Percentiles rank a stretch among this genome's conserved stretches.
Conservation (phyloP, 1,140 invertebrate species). For the Zaprionus vittiger region DNA sequence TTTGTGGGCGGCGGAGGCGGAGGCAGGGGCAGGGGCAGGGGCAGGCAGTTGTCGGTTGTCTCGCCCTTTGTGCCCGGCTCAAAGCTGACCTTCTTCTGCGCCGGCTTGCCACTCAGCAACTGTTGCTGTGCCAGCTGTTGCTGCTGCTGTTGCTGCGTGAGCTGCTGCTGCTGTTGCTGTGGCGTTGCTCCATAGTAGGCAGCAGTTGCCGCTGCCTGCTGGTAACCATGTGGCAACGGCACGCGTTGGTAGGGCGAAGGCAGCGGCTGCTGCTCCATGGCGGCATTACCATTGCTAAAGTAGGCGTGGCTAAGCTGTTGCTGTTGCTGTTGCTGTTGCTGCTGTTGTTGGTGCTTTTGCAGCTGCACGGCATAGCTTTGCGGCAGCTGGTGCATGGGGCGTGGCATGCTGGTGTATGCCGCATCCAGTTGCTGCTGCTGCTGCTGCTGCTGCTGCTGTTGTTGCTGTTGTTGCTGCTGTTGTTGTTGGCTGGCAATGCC, state of each 20-base stretch:
- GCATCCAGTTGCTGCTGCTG: conserved; percentile 63
- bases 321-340: conserved; percentile 78
- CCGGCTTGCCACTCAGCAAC: conserved; percentile 81
- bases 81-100: conserved; percentile 88
- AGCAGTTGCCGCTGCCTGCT: conserved; percentile 77
- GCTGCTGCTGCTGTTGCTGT: conserved; percentile 44
- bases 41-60: conserved; percentile 85
- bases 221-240: conserved; percentile 85
- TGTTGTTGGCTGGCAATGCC: conserved; percentile 61
- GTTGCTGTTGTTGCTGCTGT: conserved; percentile 52
- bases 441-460: conserved; percentile 46
- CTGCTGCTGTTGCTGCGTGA: conserved; percentile 5
- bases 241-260: conserved; percentile 86
- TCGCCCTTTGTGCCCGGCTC: conserved; percentile 88
- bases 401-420: conserved; percentile 69
- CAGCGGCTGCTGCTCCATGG: conserved; percentile 54
- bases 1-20: conserved; percentile 50
- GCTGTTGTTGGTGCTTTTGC: conserved; percentile 77
- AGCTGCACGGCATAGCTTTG: conserved; percentile 69
- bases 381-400: conserved; percentile 46
- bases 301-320: conserved; percentile 80
- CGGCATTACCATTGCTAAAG: conserved; percentile 65
- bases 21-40: conserved; percentile 66
- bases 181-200: conserved; percentile 54
- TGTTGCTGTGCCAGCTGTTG: conserved; percentile 41